These are phyloP conservation scores for Anolis sagrei DNA, from an alignment of 2,113 vertebrate genomes.

Conservation along the genomic window DNA sequence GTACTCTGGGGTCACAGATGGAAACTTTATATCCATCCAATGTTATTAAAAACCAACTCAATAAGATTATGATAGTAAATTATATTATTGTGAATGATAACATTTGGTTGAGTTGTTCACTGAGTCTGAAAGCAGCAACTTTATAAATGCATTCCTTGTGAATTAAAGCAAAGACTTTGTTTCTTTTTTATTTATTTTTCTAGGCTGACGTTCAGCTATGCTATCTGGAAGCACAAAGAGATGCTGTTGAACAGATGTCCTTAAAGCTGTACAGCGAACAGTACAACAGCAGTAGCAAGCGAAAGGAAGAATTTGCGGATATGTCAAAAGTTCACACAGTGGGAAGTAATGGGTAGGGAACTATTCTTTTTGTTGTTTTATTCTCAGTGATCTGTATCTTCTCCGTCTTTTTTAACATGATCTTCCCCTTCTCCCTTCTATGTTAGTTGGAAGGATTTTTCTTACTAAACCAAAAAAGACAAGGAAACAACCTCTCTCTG, in stretches of 20 bases:
- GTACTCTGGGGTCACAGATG: background rate
- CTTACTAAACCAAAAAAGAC: conserved; percentile 37
- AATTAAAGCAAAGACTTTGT: conserved; percentile 50
- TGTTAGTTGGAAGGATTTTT: conserved; percentile 54
- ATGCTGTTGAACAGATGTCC: conserved; percentile 92
- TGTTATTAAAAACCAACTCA: conserved; percentile 44
- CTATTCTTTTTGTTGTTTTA: conserved; percentile 77
- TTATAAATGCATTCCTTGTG: conserved; percentile 66
- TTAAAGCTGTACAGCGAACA: conserved; percentile 88
- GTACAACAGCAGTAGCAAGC: conserved; percentile 80
- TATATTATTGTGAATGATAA: background rate
- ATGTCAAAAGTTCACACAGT: conserved; percentile 88
- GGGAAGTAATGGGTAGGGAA: conserved; percentile 81
- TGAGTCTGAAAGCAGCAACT: conserved; percentile 54
- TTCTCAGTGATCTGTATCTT: conserved; percentile 71
- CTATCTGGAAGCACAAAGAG: conserved; percentile 87
- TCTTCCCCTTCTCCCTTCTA: conserved; percentile 47
- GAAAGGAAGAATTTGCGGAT: conserved; percentile 82
- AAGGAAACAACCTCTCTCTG: background rate
- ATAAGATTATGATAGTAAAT: conserved; percentile 24
- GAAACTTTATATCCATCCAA: background rate
- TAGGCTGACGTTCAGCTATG: conserved; percentile 84
- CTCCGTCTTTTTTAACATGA: conserved; percentile 51
- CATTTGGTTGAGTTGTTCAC: conserved; percentile 46
- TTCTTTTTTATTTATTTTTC: conserved; percentile 72